A percentile compares a stretch with the other conserved stretches of the same genome.
Evolutionary conservation across 2,113 vertebrate genomes (phyloP).

Genomic region (Salvelinus fontinalis): DNA sequence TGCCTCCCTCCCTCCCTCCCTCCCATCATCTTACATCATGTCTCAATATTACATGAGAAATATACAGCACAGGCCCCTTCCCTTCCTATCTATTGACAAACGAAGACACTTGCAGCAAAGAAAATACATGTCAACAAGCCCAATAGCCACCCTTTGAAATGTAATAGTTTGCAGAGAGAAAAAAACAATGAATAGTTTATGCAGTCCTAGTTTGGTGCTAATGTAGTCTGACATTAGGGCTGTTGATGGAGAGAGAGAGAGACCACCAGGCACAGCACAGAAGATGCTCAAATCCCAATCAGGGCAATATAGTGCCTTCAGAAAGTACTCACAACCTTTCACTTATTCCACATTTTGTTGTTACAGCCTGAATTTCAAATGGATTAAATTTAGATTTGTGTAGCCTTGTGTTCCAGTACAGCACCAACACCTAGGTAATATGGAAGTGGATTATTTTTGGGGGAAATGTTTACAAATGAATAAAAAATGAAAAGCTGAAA

Average conservation of each 20-base stretch:
- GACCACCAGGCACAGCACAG: neutral
- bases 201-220: neutral
- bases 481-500: too few relatives aligned
- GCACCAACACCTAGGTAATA: too few relatives aligned
- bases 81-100: neutral
- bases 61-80: slow-evolving; percentile 13
- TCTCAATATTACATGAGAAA: slow-evolving; percentile 45
- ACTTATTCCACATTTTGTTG: too few relatives aligned
- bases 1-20: slow-evolving; percentile 12
- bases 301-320: slow-evolving; percentile 10
- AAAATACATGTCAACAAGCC: slow-evolving; percentile 17
- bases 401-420: too few relatives aligned
- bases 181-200: neutral
- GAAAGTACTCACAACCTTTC: too few relatives aligned
- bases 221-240: slow-evolving; percentile 15
- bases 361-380: too few relatives aligned
- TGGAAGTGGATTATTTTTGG: too few relatives aligned
- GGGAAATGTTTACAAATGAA: too few relatives aligned
- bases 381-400: too few relatives aligned
- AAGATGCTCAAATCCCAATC: neutral
- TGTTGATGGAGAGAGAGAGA: slow-evolving; percentile 12
- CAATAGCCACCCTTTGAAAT: neutral
- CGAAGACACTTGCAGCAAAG: slow-evolving; percentile 36
- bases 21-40: slow-evolving; percentile 51
- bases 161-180: slow-evolving; percentile 8